phyloP scores from a whole-genome alignment of 1,140 invertebrate species.

The Antheraea pernyi region DNA sequence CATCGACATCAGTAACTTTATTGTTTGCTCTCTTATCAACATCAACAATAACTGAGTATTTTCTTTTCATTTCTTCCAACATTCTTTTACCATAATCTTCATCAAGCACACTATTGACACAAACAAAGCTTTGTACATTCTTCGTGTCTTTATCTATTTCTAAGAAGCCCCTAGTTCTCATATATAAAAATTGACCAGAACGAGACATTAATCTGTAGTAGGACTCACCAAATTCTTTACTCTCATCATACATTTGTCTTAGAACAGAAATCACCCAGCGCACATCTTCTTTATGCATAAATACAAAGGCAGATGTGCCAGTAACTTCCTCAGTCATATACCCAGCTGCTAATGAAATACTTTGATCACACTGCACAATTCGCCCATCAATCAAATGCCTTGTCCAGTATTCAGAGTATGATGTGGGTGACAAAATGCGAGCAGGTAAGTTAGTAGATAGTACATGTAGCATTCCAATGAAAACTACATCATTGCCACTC shows the following conservation, averaged over 20 bases:
- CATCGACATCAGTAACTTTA: constrained; percentile 51
- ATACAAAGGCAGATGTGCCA: constrained; percentile 90
- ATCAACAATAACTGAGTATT: constrained; percentile 85
- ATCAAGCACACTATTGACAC: constrained; percentile 89
- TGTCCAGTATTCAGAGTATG: constrained; percentile 90
- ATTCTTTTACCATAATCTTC: constrained; percentile 86
- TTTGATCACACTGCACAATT: constrained; percentile 93
- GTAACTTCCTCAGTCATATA: constrained; percentile 93
- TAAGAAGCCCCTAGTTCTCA: constrained; percentile 89
- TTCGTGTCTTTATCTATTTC: constrained; percentile 87
- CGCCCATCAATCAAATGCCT: constrained; percentile 91
- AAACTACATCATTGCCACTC: constrained; percentile 81
- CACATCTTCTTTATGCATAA: constrained; percentile 93
- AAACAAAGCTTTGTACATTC: constrained; percentile 91
- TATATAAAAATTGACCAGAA: constrained; percentile 89
- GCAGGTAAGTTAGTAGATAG: constrained; percentile 84
- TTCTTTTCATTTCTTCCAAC: constrained; percentile 87
- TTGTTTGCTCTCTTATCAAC: constrained; percentile 58
- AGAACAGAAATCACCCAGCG: constrained; percentile 91
- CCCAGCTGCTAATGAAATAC: constrained; percentile 91
- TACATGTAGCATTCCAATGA: constrained; percentile 85
- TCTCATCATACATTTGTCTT: constrained; percentile 91
- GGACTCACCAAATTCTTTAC: constrained; percentile 88
- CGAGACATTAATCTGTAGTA: constrained; percentile 90
- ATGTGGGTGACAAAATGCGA: constrained; percentile 84